Base-by-base conservation (phyloP, 2,888 invertebrate species). In the Hydroisotoma schaefferi region DNA sequence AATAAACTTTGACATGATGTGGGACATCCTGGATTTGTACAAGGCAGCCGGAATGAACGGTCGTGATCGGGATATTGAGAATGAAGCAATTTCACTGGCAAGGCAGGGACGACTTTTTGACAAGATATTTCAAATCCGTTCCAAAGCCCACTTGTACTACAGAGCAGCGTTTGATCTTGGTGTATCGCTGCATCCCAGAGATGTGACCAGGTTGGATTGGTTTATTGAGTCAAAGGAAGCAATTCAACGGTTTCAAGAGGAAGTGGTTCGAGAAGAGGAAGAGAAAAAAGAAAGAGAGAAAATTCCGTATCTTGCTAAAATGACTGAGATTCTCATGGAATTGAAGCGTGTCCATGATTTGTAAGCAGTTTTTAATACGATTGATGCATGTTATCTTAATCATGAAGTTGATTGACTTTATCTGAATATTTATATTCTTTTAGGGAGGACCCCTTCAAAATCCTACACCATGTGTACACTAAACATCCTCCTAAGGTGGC, bases 21-120 rank as follows among this genome's bases (percentile, higher is more conserved):
- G 60, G 60, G 52, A 49, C 1, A 49, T 56, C 26, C 18, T 60
- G 56, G 60, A 60, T 46, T 22, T 43, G 44, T 60, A 60, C 52
- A 56, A 46, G 18, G 51, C 47, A 1, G 26, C 60, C 18, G 52
- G n/a, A 4, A 23, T 56, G 1, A 10, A 22, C 20, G 37, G 40
- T 10, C 43, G 46, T 6, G 56, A 60, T 8, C 25, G 25, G 12
- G 60, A 60, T n/a, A 49, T 60, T 10, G 60, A 60, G 25, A 60
- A 60, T 23, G 60, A 60, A 29, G 60, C 60, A 1, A 22, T 52
- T 27, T 49, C 56, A 12, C 18, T 56, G 2, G 43, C 60, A 15
- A 33, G 60, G 2, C 44, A 38, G 18, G 60, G 56, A 5, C 28
- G 56, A 12, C 12, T 60, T 18, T 60, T 43, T 37, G 44, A 51